These are phyloP conservation scores for Brachyopa scutellaris DNA, from an alignment of 2,888 invertebrate genomes.

Conservation along the genomic window DNA sequence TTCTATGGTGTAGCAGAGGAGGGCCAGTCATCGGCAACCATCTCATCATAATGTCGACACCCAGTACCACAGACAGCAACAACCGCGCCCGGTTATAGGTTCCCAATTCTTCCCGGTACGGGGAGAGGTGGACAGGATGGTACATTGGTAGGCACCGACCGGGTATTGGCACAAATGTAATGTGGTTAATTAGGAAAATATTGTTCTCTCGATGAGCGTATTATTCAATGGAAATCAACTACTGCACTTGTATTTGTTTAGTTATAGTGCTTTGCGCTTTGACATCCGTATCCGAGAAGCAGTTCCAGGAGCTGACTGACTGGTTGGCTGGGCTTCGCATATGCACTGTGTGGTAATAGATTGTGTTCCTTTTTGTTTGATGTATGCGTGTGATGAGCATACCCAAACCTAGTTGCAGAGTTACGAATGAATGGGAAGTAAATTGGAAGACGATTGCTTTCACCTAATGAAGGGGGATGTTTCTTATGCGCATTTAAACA, in stretches of 20 bases:
- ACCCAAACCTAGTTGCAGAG: slow-evolving; percentile 3
- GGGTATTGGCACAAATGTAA: slow-evolving; percentile 73
- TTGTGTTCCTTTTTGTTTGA: slow-evolving; percentile 31
- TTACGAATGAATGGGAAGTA: slow-evolving; percentile 59
- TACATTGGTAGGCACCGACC: slow-evolving; percentile 57
- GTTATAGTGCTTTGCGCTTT: slow-evolving; percentile 15
- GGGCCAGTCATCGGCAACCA: slow-evolving; percentile 7
- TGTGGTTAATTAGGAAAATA: slow-evolving; percentile 76
- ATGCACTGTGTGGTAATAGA: slow-evolving; percentile 42
- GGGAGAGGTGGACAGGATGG: slow-evolving; percentile 11
- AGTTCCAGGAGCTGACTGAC: neutral
- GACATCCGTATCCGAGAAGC: neutral
- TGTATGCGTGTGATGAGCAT: slow-evolving; percentile 35
- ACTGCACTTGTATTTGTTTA: slow-evolving; percentile 59
- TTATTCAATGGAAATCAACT: slow-evolving; percentile 69
- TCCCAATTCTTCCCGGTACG: neutral
- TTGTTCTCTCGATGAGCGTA: slow-evolving; percentile 74
- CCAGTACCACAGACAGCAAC: slow-evolving; percentile 30
- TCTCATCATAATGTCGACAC: slow-evolving; percentile 46
- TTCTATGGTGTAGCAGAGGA: too few species aligned
- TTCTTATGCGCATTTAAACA: slow-evolving; percentile 55
- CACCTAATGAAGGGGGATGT: slow-evolving; percentile 37
- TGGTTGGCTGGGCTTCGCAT: neutral
- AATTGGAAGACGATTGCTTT: slow-evolving; percentile 62
- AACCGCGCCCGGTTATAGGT: slow-evolving; percentile 32